Evolutionary conservation across 2,797 vertebrate species (phyloP), one percentile per base, ranked within the genome.

Genomic region (Malurus splendens): DNA sequence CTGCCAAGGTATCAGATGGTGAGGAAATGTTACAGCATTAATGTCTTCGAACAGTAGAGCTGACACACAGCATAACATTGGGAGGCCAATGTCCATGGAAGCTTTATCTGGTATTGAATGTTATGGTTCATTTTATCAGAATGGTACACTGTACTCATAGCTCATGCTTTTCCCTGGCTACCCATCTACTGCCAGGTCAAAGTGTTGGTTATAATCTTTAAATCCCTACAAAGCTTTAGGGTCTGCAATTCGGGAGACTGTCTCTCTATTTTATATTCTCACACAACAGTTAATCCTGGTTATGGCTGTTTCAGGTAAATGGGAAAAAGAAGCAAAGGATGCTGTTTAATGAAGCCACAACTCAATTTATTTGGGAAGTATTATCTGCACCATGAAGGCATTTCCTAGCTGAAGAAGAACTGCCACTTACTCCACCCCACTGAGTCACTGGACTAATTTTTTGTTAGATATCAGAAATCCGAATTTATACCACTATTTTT

Each of bases 111-210:
- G 44, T 86, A 87, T 89, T 90, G 85, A 86, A 89, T 72, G 66
- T 82, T 93, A 92, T 91, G 89, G 90, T 94, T 95, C 79, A 87
- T 94, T 93, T 95, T 91, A 89, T 89, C 82, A 90, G 86, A 91
- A 87, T 85, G 76, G 68, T 74, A 41, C 62, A 65, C 39, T 67
- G 44, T 50, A 42, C 51, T 83, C 41, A 0, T 33, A 82, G 74
- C 60, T 67, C 3, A 1, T 74, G 67, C 56, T 92, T 86, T 92
- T 90, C 60, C 33, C 41, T 79, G 41, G 55, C 73, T 93, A 64
- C 57, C 68, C 64, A 71, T 90, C 79, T 85, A 57, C 71, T 64
- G 54, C 74, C 71, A 73, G 93, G 87, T 92, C 82, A 92, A 94
- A 93, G 39, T 89, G 82, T 81, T 93, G 89, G 86, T 92, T 92